These are phyloP conservation scores for Nicator chloris DNA, from an alignment of 2,113 vertebrate genomes.

Conservation along the genomic window DNA sequence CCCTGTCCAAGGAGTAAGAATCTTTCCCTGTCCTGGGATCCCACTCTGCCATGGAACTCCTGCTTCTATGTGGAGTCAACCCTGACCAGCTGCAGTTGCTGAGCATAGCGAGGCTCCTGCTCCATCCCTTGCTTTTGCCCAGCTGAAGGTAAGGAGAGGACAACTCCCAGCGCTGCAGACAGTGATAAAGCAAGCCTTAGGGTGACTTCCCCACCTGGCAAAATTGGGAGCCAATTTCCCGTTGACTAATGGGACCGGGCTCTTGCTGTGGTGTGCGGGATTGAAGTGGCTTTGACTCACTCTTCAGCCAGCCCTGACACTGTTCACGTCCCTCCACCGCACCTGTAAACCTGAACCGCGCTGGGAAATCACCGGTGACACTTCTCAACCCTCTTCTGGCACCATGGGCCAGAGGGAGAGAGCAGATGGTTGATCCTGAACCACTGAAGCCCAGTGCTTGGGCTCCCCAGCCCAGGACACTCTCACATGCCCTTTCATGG, in stretches of 20 bases:
- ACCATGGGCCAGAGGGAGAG: rapidly evolving
- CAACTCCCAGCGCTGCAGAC: not conserved
- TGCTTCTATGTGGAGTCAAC: not conserved
- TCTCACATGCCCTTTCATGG: not conserved
- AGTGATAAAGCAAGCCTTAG: constrained; percentile 30
- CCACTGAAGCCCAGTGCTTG: not conserved
- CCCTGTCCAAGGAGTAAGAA: not conserved
- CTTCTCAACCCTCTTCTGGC: not conserved
- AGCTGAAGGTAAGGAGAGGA: not conserved
- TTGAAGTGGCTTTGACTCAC: constrained; percentile 52
- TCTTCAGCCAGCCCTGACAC: not conserved
- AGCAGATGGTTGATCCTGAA: not conserved
- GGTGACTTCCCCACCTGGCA: constrained; percentile 8
- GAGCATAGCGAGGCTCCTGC: not conserved
- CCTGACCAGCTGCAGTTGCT: not conserved
- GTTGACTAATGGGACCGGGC: constrained; percentile 28
- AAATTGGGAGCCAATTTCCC: constrained; percentile 51
- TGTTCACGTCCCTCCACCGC: not conserved
- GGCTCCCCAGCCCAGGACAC: not conserved
- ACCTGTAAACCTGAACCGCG: not conserved
- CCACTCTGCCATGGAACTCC: not conserved
- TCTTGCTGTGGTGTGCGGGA: not conserved
- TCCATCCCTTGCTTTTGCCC: not conserved
- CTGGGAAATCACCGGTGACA: rapidly evolving
- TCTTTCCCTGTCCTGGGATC: not conserved